Conservation (phyloP, 2,888 invertebrate genomes). For the Phasia obesa region DNA sequence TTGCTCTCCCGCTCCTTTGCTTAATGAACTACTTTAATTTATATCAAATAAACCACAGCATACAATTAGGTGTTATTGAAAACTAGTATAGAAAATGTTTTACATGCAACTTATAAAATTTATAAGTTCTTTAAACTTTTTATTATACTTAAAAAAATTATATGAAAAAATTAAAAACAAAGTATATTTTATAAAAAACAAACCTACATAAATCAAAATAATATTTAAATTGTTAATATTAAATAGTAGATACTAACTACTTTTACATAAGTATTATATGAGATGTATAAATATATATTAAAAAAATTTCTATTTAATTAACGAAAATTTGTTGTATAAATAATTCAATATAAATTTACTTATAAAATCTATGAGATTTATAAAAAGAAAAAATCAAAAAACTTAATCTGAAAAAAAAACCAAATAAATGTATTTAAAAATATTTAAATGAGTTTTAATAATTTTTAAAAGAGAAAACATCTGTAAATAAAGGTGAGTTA, state of each 20-base stretch:
- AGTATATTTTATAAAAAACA: neutral
- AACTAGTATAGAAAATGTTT: neutral
- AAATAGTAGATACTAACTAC: slow-evolving; percentile 16
- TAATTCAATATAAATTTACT: neutral
- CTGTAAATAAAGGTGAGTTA: too few species aligned
- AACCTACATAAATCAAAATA: slow-evolving; percentile 4
- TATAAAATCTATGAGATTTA: slow-evolving; percentile 54
- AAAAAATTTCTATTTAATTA: slow-evolving; percentile 22
- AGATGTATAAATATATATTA: slow-evolving; percentile 9
- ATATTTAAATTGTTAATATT: slow-evolving; percentile 47
- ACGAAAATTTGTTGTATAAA: slow-evolving; percentile 21
- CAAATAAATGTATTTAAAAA: slow-evolving; percentile 61
- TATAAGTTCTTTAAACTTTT: slow-evolving; percentile 13
- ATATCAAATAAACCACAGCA: neutral
- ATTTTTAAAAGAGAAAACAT: too few species aligned
- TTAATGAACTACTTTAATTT: too few species aligned
- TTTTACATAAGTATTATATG: slow-evolving; percentile 23
- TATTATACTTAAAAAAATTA: neutral
- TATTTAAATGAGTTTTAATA: slow-evolving; percentile 21
- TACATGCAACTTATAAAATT: slow-evolving; percentile 44
- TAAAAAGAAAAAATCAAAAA: slow-evolving; percentile 20
- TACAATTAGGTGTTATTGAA: neutral
- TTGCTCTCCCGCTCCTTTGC: too few species aligned
- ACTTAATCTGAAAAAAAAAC: slow-evolving; percentile 53
- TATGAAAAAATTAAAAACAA: neutral